These are phyloP conservation scores for Brachyrhaphis roseni DNA, from an alignment of 2,797 vertebrate species.

Conservation along the genomic window DNA sequence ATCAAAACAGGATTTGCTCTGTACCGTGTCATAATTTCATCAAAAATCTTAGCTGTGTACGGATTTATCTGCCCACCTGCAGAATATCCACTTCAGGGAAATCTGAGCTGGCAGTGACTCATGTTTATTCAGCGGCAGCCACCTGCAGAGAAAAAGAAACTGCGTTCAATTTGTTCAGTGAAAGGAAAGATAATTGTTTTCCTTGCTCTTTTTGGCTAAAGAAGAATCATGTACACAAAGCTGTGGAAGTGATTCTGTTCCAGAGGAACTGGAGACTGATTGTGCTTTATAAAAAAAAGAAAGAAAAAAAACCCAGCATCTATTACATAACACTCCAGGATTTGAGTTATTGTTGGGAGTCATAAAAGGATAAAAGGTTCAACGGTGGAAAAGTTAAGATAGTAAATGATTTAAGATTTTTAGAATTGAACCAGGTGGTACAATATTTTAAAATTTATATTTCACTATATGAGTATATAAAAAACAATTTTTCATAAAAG, in stretches of 20 bases:
- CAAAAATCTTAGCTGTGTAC: not conserved
- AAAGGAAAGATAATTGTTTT: slow-evolving; percentile 6
- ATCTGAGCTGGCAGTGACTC: slow-evolving; percentile 2
- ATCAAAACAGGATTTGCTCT: slow-evolving; percentile 1
- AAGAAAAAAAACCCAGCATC: not conserved
- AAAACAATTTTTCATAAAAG: too few relatives aligned
- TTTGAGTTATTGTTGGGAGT: not conserved
- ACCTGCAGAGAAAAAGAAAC: not conserved
- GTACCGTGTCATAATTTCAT: not conserved
- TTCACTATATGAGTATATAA: not conserved
- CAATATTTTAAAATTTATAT: not conserved
- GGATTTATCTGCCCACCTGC: slow-evolving; percentile 10
- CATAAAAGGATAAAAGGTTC: not conserved
- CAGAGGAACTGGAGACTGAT: not conserved
- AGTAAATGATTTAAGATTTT: not conserved
- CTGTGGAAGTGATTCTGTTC: slow-evolving; percentile 1
- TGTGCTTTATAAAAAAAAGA: not conserved
- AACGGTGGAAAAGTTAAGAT: not conserved
- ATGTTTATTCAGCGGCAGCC: slow-evolving; percentile 5
- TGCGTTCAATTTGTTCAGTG: not conserved
- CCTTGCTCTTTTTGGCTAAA: slow-evolving; percentile 1
- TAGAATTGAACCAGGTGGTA: not conserved
- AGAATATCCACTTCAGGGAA: slow-evolving; percentile 2
- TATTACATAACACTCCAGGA: not conserved
- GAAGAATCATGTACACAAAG: slow-evolving; percentile 6